A percentile compares a stretch with the other conserved stretches of the same genome.
phyloP scores from a whole-genome alignment of 2,113 vertebrate genomes.

The chimpanzee (Pan troglodytes) region NHGRI_mPanTro3-v2.1_pri NC_072409.2:103649001-103649500 shows the following conservation, averaged over 20 bases:
- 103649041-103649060: neutral
- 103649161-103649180: neutral
- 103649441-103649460: neutral
- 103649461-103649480: neutral
- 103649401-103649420: neutral
- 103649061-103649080: neutral
- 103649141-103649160: neutral
- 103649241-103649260: neutral
- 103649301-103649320: neutral
- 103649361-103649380: neutral
- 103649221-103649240: neutral
- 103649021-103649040: neutral
- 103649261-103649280: neutral
- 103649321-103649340: neutral
- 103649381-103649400: neutral
- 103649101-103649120: neutral
- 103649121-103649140: neutral
- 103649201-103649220: neutral
- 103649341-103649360: neutral
- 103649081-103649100: neutral
- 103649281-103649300: neutral
- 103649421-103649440: neutral
- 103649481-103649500: neutral
- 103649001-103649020: too few relatives aligned
- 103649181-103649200: neutral